Base-by-base conservation (phyloP, 2,888 invertebrate species). In the Sarcophaga carnaria region DNA sequence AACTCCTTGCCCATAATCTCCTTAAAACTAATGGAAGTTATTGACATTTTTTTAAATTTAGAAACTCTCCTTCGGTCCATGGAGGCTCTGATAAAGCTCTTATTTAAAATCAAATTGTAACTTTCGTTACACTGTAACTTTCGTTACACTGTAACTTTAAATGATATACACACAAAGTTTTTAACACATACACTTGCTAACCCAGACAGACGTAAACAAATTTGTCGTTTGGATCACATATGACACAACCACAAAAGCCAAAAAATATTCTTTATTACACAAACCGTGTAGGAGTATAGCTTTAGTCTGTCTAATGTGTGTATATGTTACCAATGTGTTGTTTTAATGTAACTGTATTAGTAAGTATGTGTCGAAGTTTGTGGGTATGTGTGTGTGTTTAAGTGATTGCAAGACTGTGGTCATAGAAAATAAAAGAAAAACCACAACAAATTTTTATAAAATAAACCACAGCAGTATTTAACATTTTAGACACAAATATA, bases 381-480 rank as follows among this genome's bases (percentile, higher is more conserved):
- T n/a, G 5, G 64, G 12, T 45, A 37, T 62, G n/a, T 60, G 17
- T 75, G 74, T 49, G 10, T 64, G 12, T 10, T 37, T 25, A 14
- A 25, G 17, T 54, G 54, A 78, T 67, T 62, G 72, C 54, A 69
- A 78, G 78, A 63, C 22, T 77, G 72, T 69, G 83, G 74, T 79
- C 62, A 70, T 20, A 72, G 27, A 66, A 66, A 60, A 66, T n/a
- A 47, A 67, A 63, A 64, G 63, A 75, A 49, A 14, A 25, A 64
- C 62, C 22, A 47, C 22, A 83, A 72, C 20, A 69, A 69, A 54
- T 54, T 83, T 83, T 69, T 54, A 59, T 22, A 64, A 14, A 63
- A 67, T 45, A 78, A 74, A 79, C 79, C 79, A 75, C 74, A 75
- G 60, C 47, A 83, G 45, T 80, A 64, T 69, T 79, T 75, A 79